Conservation (phyloP, 2,113 vertebrate genomes). For the Rousettus leschenaultii region DNA sequence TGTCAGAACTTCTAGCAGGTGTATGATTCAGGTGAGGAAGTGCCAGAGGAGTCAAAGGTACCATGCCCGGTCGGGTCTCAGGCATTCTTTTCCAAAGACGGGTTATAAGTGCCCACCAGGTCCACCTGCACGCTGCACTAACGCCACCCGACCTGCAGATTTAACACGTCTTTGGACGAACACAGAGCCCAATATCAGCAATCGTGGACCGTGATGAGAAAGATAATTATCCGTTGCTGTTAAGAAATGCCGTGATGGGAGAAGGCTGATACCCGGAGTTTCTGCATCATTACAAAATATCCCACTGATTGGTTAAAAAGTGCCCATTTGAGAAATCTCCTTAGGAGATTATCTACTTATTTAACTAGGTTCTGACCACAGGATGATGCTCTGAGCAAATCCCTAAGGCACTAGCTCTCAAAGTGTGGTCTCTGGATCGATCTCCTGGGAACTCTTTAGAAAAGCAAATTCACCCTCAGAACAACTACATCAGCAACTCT, state of each 20-base stretch:
- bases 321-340: background rate
- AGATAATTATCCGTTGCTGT: background rate
- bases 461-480: background rate
- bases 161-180: background rate
- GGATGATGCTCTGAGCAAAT: background rate
- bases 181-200: background rate
- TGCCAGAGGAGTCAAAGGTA: too few species aligned
- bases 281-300: background rate
- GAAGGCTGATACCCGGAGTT: background rate
- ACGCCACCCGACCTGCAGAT: accelerated
- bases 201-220: accelerated
- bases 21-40: background rate
- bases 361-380: background rate
- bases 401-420: background rate
- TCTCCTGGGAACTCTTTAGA: background rate
- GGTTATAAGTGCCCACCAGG: accelerated
- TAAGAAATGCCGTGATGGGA: background rate
- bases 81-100: background rate
- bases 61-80: accelerated
- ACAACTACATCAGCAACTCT: too few species aligned
- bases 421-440: background rate
- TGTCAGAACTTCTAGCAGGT: accelerated
- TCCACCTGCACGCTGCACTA: background rate
- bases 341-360: too few species aligned
- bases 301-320: background rate